Evolutionary conservation across 2,797 vertebrate genomes (phyloP).

Genomic region (Harpagifer antarcticus): DNA sequence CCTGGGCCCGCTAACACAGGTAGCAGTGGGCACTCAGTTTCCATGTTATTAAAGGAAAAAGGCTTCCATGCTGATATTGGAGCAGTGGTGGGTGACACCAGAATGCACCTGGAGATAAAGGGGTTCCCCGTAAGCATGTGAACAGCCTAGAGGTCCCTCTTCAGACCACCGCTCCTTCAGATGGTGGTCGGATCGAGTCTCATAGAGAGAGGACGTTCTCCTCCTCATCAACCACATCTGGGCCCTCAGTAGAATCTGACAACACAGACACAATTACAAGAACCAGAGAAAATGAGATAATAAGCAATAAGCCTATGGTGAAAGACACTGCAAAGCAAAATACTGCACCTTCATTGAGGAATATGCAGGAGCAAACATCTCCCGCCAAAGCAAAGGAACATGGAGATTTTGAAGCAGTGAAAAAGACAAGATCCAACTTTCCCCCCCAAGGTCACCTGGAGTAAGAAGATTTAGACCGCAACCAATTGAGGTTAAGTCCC

Average conservation of each 20-base stretch:
- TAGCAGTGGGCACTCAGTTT: constrained; percentile 81
- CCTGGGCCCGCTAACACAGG: constrained; percentile 38
- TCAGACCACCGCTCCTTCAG: constrained; percentile 66
- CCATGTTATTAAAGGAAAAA: constrained; percentile 87
- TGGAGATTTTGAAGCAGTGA: constrained; percentile 77
- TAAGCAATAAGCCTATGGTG: constrained; percentile 32
- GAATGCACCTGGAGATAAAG: constrained; percentile 52
- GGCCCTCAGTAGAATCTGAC: constrained; percentile 27
- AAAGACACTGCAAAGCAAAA: constrained; percentile 60
- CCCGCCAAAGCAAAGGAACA: constrained; percentile 52
- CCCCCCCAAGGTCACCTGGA: constrained; percentile 76
- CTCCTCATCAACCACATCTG: constrained; percentile 63
- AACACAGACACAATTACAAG: constrained; percentile 49
- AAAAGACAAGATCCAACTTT: constrained; percentile 77
- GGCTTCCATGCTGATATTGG: constrained; percentile 89
- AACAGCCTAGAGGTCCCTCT: constrained; percentile 86
- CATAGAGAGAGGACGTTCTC: constrained; percentile 71
- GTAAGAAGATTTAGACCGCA: constrained; percentile 73
- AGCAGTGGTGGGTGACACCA: constrained; percentile 77
- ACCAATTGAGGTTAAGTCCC: constrained; percentile 75
- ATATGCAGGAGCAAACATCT: constrained; percentile 48
- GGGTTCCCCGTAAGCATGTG: constrained; percentile 78
- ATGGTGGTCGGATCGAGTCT: constrained; percentile 47
- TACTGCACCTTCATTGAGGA: constrained; percentile 23
- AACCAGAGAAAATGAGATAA: constrained; percentile 53